Evolutionary conservation across 1,140 invertebrate genomes (phyloP), one percentile per base, ranked within the genome.

Genomic region (Dendrolimus kikuchii): DNA sequence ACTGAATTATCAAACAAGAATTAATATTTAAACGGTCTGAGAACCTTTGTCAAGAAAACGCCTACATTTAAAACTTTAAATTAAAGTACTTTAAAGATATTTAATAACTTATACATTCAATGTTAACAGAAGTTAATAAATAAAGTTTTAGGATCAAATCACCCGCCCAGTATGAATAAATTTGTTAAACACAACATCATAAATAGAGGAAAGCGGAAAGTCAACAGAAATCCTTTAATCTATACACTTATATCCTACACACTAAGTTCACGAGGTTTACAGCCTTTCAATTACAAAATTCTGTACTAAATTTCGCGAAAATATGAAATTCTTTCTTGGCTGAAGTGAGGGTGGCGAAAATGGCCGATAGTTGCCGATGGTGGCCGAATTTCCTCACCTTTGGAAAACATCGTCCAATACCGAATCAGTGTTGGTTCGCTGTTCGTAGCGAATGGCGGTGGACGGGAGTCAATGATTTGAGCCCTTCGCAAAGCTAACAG

Each of bases 291-390:
- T 68, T 67, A 72, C 57, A 63, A 66, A 63, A 68, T 23, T 23
- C 23, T 23, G 23, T 67, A 72, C 57, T 62, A 66, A 63, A 52
- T 68, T 63, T 62, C 50, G 9, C 10, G 51, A 53, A 81, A 82
- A 76, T 74, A 78, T 78, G 69, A 81, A 75, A 77, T 77, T 74
- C 61, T 76, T 83, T 23, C 23, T 77, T 52, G 50, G 72, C 66
- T 74, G 70, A 77, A 78, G 80, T 69, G 78, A 81, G 77, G 71
- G 65, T 74, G 72, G 80, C 81, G 78, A 74, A 76, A 68, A 64
- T 62, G 49, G 38, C 64, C 75, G 77, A 76, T 49, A 53, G 60
- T 47, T 57, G 59, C 70, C 81, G 80, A 81, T 53, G 50, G 40
- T 36, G 23, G 51, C 68, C 80, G 81, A 74, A 66, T 46, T 67